Evolutionary conservation across 2,888 invertebrate genomes (phyloP).

Genomic region (Acanthopleura granulata): DNA sequence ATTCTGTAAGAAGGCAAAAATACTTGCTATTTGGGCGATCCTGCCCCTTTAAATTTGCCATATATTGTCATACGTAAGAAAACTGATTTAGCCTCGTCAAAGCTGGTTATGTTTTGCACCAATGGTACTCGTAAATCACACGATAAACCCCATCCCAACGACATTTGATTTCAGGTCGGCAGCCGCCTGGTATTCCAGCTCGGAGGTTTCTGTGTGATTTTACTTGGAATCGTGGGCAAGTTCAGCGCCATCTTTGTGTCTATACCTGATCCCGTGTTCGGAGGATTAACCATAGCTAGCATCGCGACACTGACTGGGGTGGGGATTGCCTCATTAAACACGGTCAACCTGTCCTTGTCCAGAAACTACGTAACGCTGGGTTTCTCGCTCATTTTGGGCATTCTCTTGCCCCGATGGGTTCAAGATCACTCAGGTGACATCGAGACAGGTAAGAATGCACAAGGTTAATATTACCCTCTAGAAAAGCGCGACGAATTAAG

Average conservation of each 20-base stretch:
- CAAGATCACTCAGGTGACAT: neutral
- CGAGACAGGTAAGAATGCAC: constrained; percentile 1
- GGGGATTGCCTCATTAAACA: neutral
- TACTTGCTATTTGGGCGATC: too few relatives aligned
- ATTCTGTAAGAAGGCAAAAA: too few relatives aligned
- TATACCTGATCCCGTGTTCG: neutral
- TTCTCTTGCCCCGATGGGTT: neutral
- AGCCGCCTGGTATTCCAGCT: constrained; percentile 3
- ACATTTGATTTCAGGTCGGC: neutral
- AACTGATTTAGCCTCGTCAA: too few relatives aligned
- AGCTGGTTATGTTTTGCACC: too few relatives aligned
- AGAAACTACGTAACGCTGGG: constrained; percentile 5
- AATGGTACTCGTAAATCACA: too few relatives aligned
- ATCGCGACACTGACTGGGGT: neutral
- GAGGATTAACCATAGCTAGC: neutral
- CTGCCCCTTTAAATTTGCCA: too few relatives aligned
- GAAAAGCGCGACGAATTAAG: too few relatives aligned
- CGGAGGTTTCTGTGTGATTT: constrained; percentile 5
- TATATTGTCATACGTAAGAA: too few relatives aligned
- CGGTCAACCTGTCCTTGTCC: constrained; percentile 2
- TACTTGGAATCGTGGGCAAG: neutral
- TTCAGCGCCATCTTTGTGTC: constrained; percentile 10
- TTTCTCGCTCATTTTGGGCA: constrained; percentile 1
- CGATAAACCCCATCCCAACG: too few relatives aligned
- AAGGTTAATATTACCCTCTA: too few relatives aligned